Evolutionary conservation across 2,113 vertebrate species (phyloP).

Genomic region (Urocolius indicus): DNA sequence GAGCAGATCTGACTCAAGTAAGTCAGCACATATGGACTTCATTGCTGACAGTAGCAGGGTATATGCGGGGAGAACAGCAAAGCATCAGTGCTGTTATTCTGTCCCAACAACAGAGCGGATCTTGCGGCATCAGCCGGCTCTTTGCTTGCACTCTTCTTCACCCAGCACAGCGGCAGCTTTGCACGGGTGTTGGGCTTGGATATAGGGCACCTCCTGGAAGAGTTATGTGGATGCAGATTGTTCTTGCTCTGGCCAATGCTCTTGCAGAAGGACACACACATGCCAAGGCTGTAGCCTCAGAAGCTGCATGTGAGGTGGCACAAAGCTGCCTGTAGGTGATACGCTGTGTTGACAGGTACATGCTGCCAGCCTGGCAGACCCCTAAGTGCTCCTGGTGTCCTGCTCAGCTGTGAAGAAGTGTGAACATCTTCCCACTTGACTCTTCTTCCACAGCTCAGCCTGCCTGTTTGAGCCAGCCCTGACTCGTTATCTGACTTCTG

Average conservation of each 20-base stretch:
- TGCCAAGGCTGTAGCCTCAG: neutral
- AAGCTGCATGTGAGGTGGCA: neutral
- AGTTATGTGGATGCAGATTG: neutral
- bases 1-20: constrained; percentile 85
- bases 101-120: neutral
- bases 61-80: neutral
- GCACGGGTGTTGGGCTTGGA: neutral
- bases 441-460: neutral
- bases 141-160: neutral
- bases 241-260: neutral
- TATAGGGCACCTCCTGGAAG: neutral
- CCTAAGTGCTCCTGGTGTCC: neutral
- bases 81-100: neutral
- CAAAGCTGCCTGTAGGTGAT: neutral
- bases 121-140: neutral
- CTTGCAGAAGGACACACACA: neutral
- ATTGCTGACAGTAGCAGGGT: neutral
- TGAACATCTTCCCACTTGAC: neutral
- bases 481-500: neutral
- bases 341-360: neutral
- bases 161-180: neutral
- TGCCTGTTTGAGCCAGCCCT: neutral
- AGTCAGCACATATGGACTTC: neutral
- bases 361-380: neutral
- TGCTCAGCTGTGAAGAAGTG: neutral